Evolutionary conservation across 2,797 vertebrate species (phyloP).

Genomic region (Nyctibius grandis): DNA sequence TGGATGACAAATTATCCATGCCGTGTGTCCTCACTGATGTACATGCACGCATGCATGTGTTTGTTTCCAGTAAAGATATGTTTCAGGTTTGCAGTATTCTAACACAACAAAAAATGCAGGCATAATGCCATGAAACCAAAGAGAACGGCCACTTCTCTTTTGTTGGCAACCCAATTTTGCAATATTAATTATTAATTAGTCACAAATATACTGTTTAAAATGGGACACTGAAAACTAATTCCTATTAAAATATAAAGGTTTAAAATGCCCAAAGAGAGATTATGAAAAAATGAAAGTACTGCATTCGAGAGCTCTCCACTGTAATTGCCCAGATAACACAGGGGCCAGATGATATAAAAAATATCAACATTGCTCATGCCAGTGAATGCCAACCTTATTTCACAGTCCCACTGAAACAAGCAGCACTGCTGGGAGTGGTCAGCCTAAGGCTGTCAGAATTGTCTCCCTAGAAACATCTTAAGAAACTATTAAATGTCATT

Average conservation of each 20-base stretch:
- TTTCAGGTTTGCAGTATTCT: neutral
- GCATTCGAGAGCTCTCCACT: neutral
- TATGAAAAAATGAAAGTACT: neutral
- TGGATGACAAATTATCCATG: neutral
- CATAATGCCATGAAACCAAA: neutral
- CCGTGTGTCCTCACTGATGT: rapidly evolving
- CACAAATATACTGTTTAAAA: neutral
- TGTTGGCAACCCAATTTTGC: neutral
- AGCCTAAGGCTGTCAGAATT: neutral
- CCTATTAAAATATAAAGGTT: neutral
- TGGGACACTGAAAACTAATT: neutral
- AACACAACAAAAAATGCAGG: neutral
- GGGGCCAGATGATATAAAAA: neutral
- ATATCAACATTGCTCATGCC: neutral
- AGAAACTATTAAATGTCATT: neutral
- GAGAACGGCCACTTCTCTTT: neutral
- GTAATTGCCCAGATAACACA: neutral
- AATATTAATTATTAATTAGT: neutral
- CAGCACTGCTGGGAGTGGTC: neutral
- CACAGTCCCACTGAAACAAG: neutral
- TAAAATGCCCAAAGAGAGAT: neutral
- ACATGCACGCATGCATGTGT: rapidly evolving
- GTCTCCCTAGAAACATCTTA: neutral
- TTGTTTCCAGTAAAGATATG: neutral
- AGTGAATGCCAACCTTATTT: neutral